Base-by-base conservation (phyloP, 2,888 invertebrate genomes). In the Megastigmus dorsalis region DNA sequence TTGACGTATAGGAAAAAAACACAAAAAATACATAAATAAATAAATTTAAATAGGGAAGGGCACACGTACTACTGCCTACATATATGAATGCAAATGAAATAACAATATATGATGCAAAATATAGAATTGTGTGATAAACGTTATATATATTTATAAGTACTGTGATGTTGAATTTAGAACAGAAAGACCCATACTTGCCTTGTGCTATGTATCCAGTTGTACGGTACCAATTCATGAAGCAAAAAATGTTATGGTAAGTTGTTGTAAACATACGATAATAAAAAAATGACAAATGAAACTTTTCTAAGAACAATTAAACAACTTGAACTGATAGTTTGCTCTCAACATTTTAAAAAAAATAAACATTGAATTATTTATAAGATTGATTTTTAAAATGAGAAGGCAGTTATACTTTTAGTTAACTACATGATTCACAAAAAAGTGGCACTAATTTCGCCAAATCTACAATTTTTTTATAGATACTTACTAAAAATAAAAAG, bases 181-280 rank as follows among this genome's bases (percentile, higher is more conserved):
- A 74, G 67, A 76, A 73, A 72, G 79, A 83, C 83, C 84, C 84
- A 86, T 86, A 86, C 86, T 86, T 86, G 86, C 86, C 86, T 86
- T 86, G 86, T 81, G 84, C 86, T 86, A 85, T 83, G 82, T 84
- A 85, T 86, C 86, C 86, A 86, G 86, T 86, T 85, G 86, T 86
- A 86, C 81, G 80, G 82, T 83, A 83, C 83, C 84, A 85, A 84
- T 84, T 84, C 83, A 84, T 82, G 84, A 84, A 82, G 83, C 84
- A 85, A 85, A 86, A 83, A 86, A 75, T 73, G 28, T 75, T 73
- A 73, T 73, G 69, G 60, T 77, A 73, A 77, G 75, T 73, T 52
- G 33, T 72, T 74, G 33, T 73, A 57, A 76, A 68, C 48, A 59
- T 60, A 55, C 3, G 48, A 15, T 18, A 60, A 38, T 33, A 59